Evolutionary conservation across 2,113 vertebrate species (phyloP), one percentile per base, ranked within the genome.

Genomic region (Nettapus auritus): DNA sequence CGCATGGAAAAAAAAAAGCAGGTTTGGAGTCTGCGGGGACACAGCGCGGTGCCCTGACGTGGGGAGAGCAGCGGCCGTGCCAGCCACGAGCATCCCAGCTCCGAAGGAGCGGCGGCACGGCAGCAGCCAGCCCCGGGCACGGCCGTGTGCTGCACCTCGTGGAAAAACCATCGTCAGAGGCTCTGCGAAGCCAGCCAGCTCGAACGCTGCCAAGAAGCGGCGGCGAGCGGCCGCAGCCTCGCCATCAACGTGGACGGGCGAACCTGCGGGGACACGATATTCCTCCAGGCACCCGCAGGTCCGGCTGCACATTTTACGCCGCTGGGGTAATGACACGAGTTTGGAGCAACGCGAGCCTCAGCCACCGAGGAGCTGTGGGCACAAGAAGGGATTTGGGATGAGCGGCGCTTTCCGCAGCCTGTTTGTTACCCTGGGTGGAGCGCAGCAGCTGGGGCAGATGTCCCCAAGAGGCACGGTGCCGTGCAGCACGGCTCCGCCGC

Each of bases 381-480:
- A 90, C 86, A 86, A 71, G 69, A 88, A 94, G 40, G 40, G 68
- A 89, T 25, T 71, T 53, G 74, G 88, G 93, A 93, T 93, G 84
- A 95, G 75, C 1, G 68, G 63, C 42, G 82, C 87, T 89, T 86
- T 82, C 68, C 93, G 91, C 94, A 95, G 90, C 26, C 79, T n/a
- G n/a, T n/a, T n/a, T n/a, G n/a, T 77, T 74, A 82, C 53, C 57
- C 62, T 92, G 95, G 94, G 96, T 92, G 96, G 94, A 96, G 90
- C 56, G 22, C 86, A 48, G 80, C 76, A 94, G 86, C 88, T 46
- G 64, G 55, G 69, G 94, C 94, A 94, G 76, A 59, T 33, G 93
- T 74, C 88, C 94, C 86, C 67, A 90, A 88, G 90, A 95, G 92
- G 90, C 95, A 67, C 48, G 88, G 25, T 36, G 66, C 87, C 29